Conservation (phyloP, 2,797 vertebrate genomes). For the Manis crassicaudata region DNA sequence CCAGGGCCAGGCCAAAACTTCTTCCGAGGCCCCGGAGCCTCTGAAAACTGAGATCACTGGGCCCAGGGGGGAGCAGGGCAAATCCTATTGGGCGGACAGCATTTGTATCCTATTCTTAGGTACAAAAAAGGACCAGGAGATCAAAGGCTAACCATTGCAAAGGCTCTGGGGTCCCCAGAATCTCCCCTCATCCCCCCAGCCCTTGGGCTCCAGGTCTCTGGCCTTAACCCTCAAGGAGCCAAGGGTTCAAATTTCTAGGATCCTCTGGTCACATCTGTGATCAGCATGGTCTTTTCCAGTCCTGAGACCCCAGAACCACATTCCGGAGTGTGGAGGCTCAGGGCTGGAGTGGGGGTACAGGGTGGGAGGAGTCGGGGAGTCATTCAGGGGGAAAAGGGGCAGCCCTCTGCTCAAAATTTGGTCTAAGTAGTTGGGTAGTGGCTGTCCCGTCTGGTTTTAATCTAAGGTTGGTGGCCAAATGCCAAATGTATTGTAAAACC, state of each 20-base stretch:
- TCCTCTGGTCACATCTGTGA: not conserved
- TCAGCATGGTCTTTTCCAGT: not conserved
- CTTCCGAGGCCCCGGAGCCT: not conserved
- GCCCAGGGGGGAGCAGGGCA: not conserved
- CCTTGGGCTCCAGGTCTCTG: conserved; percentile 55
- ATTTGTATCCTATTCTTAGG: not conserved
- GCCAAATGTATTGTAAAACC: conserved; percentile 83
- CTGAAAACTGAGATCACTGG: not conserved
- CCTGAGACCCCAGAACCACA: not conserved
- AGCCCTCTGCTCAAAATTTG: conserved; percentile 31
- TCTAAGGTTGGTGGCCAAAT: conserved; percentile 80
- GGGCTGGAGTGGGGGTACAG: not conserved
- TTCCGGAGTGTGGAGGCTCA: not conserved
- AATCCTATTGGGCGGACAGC: not conserved
- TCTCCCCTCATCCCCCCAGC: not conserved
- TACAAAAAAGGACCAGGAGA: not conserved
- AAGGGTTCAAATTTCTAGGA: not conserved
- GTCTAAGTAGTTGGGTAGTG: conserved; percentile 57
- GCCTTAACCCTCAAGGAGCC: not conserved
- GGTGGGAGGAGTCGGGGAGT: not conserved
- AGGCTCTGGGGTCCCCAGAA: not conserved
- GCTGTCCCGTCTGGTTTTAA: conserved; percentile 79
- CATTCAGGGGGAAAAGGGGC: not conserved
- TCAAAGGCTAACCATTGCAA: not conserved
- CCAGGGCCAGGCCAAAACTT: not conserved